phyloP scores from a whole-genome alignment of 2,113 vertebrate genomes.

The Mesocricetus auratus region DNA sequence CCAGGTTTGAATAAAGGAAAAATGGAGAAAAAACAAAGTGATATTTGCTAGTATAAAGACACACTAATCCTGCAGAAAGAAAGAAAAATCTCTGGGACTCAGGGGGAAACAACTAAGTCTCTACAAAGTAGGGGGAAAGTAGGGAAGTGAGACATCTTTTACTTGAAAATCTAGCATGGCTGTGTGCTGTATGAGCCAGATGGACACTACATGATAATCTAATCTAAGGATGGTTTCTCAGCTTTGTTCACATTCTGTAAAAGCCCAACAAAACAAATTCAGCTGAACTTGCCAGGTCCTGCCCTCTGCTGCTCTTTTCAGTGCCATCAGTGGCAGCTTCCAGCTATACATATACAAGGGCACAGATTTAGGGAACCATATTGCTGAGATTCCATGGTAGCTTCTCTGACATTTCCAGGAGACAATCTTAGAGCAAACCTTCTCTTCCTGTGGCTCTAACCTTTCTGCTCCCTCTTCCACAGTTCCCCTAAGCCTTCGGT shows the following conservation, averaged over 20 bases:
- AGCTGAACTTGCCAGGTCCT: neutral
- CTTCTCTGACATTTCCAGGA: neutral
- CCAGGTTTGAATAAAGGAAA: neutral
- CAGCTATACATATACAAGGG: neutral
- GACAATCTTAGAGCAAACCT: neutral
- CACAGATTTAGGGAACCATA: neutral
- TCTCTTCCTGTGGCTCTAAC: neutral
- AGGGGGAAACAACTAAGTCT: neutral
- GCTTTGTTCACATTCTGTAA: neutral
- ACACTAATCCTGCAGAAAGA: neutral
- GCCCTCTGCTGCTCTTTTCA: neutral
- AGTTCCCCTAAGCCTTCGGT: neutral
- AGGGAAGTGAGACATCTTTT: neutral
- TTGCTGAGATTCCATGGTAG: neutral
- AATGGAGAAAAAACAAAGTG: neutral
- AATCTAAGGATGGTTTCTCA: neutral
- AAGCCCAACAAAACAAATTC: neutral
- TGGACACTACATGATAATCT: neutral
- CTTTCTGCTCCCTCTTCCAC: neutral
- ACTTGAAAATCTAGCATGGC: neutral
- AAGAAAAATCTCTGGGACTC: rapidly evolving
- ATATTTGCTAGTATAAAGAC: no score
- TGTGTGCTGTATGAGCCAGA: neutral
- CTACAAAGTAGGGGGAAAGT: neutral
- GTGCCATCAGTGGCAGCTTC: neutral